phyloP scores from a whole-genome alignment of 92 coral and sea anemone species.

The Metridium senile region DNA sequence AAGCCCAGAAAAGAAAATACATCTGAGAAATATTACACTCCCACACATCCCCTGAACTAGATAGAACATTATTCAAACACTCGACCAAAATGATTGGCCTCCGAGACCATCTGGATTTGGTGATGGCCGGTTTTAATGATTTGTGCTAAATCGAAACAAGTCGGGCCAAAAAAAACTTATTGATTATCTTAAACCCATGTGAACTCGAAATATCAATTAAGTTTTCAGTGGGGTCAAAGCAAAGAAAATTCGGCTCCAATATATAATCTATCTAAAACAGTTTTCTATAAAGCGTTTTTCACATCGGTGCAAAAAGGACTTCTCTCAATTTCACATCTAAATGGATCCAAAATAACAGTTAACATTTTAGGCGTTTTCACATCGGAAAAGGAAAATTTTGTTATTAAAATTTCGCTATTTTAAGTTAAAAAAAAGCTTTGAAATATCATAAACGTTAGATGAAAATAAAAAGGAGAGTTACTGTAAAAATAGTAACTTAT shows the following conservation, averaged over 20 bases:
- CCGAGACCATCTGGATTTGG: conserved; percentile 1
- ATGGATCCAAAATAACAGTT: no score
- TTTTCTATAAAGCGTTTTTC: no score
- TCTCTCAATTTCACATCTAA: no score
- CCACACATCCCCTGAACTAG: not conserved
- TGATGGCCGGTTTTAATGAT: not conserved
- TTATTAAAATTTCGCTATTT: no score
- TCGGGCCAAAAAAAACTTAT: not conserved
- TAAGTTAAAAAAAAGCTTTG: no score
- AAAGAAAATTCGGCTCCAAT: not conserved
- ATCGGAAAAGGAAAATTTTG: no score
- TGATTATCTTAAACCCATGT: conserved; percentile 1
- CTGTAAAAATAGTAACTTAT: no score
- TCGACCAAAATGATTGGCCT: not conserved
- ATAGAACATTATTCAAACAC: not conserved
- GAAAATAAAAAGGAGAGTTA: no score
- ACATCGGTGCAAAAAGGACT: no score
- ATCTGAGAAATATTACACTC: not conserved
- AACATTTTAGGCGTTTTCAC: no score
- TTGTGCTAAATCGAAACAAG: not conserved
- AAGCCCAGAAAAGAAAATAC: not conserved
- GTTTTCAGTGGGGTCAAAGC: not conserved
- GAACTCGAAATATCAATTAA: conserved; percentile 1
- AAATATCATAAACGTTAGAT: no score
- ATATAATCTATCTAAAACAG: no score